Base-by-base conservation (phyloP, 2,113 vertebrate genomes). In the Daboia siamensis region DNA sequence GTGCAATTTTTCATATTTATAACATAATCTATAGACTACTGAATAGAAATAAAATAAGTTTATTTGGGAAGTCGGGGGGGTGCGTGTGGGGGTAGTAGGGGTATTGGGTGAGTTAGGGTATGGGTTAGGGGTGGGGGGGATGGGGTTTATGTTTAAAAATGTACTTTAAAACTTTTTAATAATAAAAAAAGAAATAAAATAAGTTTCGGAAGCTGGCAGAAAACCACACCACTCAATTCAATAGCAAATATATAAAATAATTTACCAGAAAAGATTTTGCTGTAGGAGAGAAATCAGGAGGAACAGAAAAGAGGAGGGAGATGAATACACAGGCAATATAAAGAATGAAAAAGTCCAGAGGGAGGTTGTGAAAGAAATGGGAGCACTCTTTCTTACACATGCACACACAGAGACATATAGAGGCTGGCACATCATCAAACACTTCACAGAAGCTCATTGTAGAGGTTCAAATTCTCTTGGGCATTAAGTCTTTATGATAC, bases 121-220 rank as follows among this genome's bases (percentile, higher is more conserved):
- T n/a, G n/a, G n/a, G n/a, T n/a, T n/a, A n/a, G n/a, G n/a, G n/a
- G n/a, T n/a, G n/a, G n/a, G n/a, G n/a, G n/a, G n/a, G n/a, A n/a
- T n/a, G n/a, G n/a, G n/a, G n/a, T n/a, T n/a, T n/a, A n/a, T n/a
- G n/a, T n/a, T n/a, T n/a, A n/a, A n/a, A n/a, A n/a, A n/a, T n/a
- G n/a, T n/a, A n/a, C n/a, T n/a, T n/a, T n/a, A n/a, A n/a, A n/a
- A n/a, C n/a, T n/a, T n/a, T n/a, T n/a, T n/a, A n/a, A n/a, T n/a
- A n/a, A n/a, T n/a, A n/a, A n/a, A n/a, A n/a, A n/a, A n/a, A 51
- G 24, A 91, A 91, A 86, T 91, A 86, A 57, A 90, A 90, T 44
- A 12, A 51, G 51, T 80, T 84, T 84, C 5, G 8, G 48, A 55
- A 48, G 33, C n/a, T 57, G 26, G 26, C 39, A 86, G 54, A 51